Evolutionary conservation across 2,113 vertebrate species (phyloP).

Genomic region (Typhlomys cinereus): DNA sequence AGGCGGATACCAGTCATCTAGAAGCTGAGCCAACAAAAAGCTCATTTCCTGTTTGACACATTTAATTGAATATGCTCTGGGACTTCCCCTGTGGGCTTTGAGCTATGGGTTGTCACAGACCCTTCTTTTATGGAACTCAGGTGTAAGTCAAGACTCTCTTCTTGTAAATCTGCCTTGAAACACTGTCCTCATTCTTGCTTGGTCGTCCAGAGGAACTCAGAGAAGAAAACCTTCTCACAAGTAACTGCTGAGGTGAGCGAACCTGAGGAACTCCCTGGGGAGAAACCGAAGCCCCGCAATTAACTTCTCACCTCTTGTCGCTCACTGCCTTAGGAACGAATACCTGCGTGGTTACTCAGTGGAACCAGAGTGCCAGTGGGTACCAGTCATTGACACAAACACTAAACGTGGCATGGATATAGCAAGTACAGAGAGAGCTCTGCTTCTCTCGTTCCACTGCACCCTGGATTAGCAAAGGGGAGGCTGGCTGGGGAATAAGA

Average conservation of each 20-base stretch:
- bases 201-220: not conserved
- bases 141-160: not conserved
- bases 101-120: not conserved
- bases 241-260: not conserved
- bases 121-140: not conserved
- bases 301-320: not conserved
- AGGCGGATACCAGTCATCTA: not conserved
- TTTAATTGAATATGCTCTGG: not conserved
- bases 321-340: not conserved
- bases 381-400: not conserved
- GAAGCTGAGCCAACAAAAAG: not conserved
- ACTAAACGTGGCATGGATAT: not conserved
- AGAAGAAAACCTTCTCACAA: not conserved
- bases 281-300: constrained; percentile 14
- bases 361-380: not conserved
- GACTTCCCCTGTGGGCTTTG: not conserved
- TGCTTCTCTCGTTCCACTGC: not conserved
- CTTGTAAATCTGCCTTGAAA: not conserved
- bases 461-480: not conserved
- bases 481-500: not conserved
- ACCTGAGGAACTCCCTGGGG: not conserved
- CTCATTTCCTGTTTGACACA: not conserved
- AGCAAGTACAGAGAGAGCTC: not conserved
- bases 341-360: not conserved
- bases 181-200: not conserved